Evolutionary conservation across 2,888 invertebrate species (phyloP), one percentile per base, ranked within the genome.

Genomic region (Caenorhabditis macrosperma): DNA sequence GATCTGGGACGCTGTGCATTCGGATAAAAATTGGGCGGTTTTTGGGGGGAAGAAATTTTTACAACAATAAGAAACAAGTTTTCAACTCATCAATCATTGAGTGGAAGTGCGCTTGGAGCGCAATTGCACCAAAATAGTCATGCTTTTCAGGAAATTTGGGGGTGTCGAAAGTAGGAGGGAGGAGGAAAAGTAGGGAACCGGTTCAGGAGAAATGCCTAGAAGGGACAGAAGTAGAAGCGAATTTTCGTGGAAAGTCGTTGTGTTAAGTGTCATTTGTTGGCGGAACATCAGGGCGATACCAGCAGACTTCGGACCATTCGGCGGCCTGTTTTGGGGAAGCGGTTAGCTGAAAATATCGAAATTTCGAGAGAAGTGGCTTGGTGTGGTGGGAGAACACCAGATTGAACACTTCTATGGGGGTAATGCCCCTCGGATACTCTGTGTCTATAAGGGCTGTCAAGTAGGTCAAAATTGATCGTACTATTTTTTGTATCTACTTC

Each of bases 291-390:
- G 48, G 63, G 54, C 17, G 72, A 44, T 0, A 64, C 38, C 6
- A 72, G 54, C n/a, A 72, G 30, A 35, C 63, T 63, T 63, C 72
- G 46, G 35, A 55, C 57, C 57, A 72, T 72, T 35, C 63, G 72
- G 48, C 72, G 72, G 17, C 33, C 20, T 3, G 17, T n/a, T 26
- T 35, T 35, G 52, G 22, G 1, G 46, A 15, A 24, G 9, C n/a
- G 57, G n/a, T 22, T 33, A 0, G 60, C 60, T 60, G 60, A 17
- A 60, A 60, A 41, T n/a, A n/a, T n/a, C n/a, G n/a, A n/a, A n/a
- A n/a, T n/a, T n/a, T n/a, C n/a, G n/a, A n/a, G n/a, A n/a, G n/a
- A n/a, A n/a, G n/a, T n/a, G n/a, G n/a, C n/a, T n/a, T n/a, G n/a
- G n/a, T n/a, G n/a, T n/a, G n/a, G n/a, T n/a, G n/a, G n/a, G n/a